Evolutionary conservation across 2,113 vertebrate genomes (phyloP).

Genomic region (Brachypodius melanocephalos): DNA sequence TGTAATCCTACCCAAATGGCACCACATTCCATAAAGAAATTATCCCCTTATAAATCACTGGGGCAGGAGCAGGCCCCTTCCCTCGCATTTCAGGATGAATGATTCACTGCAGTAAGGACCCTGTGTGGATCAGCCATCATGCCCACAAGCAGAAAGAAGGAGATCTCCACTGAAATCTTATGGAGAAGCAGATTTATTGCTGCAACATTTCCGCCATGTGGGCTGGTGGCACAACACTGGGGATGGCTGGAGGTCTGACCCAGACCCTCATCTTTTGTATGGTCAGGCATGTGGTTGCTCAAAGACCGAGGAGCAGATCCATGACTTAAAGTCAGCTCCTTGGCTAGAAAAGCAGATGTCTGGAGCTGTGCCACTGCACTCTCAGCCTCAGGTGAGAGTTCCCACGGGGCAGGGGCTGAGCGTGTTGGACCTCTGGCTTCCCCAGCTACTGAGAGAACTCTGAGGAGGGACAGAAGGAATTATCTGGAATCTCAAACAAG

Average conservation of each 20-base stretch:
- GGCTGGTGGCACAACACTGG: neutral
- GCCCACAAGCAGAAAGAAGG: neutral
- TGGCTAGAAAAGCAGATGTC: neutral
- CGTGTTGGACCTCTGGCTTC: neutral
- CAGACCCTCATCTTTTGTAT: neutral
- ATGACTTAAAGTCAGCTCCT: accelerated
- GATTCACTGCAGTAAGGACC: neutral
- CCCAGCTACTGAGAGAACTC: neutral
- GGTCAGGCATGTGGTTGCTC: neutral
- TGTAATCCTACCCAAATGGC: neutral
- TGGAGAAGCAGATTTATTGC: neutral
- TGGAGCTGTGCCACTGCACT: neutral
- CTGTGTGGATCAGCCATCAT: accelerated
- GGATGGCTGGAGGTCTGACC: neutral
- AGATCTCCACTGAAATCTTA: neutral
- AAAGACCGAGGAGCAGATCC: neutral
- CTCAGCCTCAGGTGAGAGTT: neutral
- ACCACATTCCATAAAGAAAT: neutral
- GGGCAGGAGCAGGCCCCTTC: neutral
- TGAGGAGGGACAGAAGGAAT: neutral
- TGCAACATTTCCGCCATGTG: neutral
- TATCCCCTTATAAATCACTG: neutral
- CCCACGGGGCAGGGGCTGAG: neutral
- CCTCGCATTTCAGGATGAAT: neutral
- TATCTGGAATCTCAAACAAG: neutral